Base-by-base conservation (phyloP, 2,113 vertebrate species). In the Colius striatus region DNA sequence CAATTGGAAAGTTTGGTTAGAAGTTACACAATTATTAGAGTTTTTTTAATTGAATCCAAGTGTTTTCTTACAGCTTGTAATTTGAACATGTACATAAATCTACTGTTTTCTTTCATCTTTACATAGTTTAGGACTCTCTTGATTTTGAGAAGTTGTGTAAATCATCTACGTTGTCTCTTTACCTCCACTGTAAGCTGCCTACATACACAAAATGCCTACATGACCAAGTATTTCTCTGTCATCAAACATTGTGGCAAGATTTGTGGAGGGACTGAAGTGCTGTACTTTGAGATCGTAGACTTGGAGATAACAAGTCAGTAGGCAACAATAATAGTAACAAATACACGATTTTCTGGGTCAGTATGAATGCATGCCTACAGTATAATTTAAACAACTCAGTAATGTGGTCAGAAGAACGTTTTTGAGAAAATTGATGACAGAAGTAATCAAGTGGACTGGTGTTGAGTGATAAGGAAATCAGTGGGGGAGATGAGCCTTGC, bases 191-290 rank as follows among this genome's bases (percentile, higher is more conserved):
- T 62, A 67, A 84, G 84, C 32, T 75, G 53, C 13, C 61, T 75
- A 12, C 73, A 77, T 89, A 86, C 5, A 88, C 27, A 63, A 75
- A 75, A 30, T n/a, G n/a, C n/a, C n/a, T n/a, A n/a, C n/a, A n/a
- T n/a, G n/a, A 54, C 19, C 8, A 38, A 30, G 34, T 63, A 82
- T 93, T 97, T 97, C 57, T 93, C 53, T 94, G 41, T 93, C 34
- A 38, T 91, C 73, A 94, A 90, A 94, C 55, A 75, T 60, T 48
- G 36, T 72, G 72, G 96, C 63, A 53, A 38, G 77, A 51, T 94
- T 97, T 97, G 91, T 80, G 60, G 47, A 63, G 88, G 92, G 80
- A 77, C 84, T 90, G 79, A 84, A 95, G 25, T 76, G 78, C 63
- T 94, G 48, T 92, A 70, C 84, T 95, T 96, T 61, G 73, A 92